Conservation (phyloP, 2,888 invertebrate genomes). For the Phorcus lineatus region DNA sequence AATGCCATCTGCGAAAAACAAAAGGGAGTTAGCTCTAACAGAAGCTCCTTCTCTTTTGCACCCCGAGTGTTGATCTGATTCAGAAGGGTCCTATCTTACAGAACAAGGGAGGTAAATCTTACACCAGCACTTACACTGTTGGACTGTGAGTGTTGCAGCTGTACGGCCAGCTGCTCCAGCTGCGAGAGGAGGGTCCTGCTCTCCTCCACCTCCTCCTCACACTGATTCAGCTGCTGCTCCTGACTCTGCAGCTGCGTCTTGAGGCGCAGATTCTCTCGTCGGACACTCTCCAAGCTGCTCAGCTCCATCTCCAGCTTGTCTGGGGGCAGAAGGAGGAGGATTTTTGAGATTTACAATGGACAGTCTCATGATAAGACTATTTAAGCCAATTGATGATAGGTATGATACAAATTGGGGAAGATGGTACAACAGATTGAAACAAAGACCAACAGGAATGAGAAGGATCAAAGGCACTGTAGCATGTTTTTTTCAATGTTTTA, state of each 20-base stretch:
- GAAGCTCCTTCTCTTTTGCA: too few species aligned
- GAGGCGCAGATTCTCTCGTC: slow-evolving; percentile 56
- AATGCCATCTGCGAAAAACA: too few species aligned
- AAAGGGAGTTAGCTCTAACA: too few species aligned
- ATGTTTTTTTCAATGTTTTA: too few species aligned
- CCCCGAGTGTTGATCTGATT: too few species aligned
- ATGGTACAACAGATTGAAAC: too few species aligned
- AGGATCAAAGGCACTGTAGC: too few species aligned
- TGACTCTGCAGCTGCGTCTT: slow-evolving; percentile 51
- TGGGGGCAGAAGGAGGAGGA: slow-evolving; percentile 9
- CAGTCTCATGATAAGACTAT: too few species aligned
- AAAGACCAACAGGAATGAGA: too few species aligned
- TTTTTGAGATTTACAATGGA: too few species aligned
- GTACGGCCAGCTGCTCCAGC: slow-evolving; percentile 59
- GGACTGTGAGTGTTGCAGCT: neutral
- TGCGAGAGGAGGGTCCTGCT: slow-evolving; percentile 59
- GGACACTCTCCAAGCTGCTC: slow-evolving; percentile 47
- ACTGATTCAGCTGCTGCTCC: slow-evolving; percentile 52
- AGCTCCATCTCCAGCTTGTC: slow-evolving; percentile 54
- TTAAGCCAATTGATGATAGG: too few species aligned
- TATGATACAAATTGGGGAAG: too few species aligned
- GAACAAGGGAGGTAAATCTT: neutral
- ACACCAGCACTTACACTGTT: neutral
- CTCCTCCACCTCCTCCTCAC: slow-evolving; percentile 65
- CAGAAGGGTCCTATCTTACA: neutral